Base-by-base conservation (phyloP, 2,113 vertebrate species). In the Siniperca chuatsi region DNA sequence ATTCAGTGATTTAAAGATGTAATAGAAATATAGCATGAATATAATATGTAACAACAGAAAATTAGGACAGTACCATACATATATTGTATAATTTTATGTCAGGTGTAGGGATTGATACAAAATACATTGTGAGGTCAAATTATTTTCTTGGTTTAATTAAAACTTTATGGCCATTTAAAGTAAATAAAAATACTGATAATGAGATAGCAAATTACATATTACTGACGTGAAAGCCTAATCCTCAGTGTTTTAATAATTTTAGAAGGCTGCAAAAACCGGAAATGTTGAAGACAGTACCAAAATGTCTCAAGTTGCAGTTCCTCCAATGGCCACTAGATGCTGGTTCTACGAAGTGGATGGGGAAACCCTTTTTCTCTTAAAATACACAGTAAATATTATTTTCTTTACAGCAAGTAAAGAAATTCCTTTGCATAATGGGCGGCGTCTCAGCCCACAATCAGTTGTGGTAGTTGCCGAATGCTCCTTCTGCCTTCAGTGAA, bases 1-100 rank as follows among this genome's bases (percentile, higher is more conserved):
- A 18, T 55, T 42, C 23, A 70, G 35, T 7, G 16, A 44, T 61
- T 75, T 64, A 2, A 83, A 84, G 40, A 82, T 20, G 4, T 9
- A 44, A 33, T 25, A 33, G 1, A 40, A 57, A 78, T 35, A 58
- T 15, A 62, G 25, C 16, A 48, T 25, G 8, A 29, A 57, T 57
- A 29, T 40, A 16, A 55, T 16, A 18, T 16, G 2, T 58, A 60
- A 69, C 40, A 48, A 21, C 16, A 40, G 8, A n/a, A 25, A 60
- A 61, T 61, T n/a, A 70, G 20, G 25, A 78, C n/a, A 42, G 16
- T 33, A 11, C 4, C 2, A n/a, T 18, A 8, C 4, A 0, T 58
- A 55, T 46, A 37, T 44, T 68, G 6, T 54, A 58, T 15, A 54
- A 58, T 57, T 33, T 44, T 2, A 67, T 44, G 35, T 29, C 4